Conservation (phyloP, 1,140 invertebrate species). For the Hyles vespertilio region DNA sequence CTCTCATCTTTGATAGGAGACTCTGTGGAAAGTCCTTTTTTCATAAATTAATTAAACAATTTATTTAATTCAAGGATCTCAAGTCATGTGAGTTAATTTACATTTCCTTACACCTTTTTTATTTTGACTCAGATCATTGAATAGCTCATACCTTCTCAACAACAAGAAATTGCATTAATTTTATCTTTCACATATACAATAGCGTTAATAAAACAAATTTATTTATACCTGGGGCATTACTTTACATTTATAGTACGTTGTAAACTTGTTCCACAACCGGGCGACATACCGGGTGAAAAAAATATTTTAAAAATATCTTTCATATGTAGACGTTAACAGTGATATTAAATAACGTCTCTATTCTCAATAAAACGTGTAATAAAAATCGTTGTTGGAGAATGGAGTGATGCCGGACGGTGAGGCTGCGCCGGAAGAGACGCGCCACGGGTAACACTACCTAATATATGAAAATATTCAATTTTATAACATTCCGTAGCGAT, state of each 20-base stretch:
- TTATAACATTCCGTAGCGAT: conserved; percentile 69
- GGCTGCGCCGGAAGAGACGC: conserved; percentile 47
- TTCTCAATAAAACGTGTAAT: conserved; percentile 60
- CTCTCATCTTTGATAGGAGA: too few species aligned
- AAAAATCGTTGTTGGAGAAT: conserved; percentile 35
- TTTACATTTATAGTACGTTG: conserved; percentile 48
- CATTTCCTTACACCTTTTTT: too few species aligned
- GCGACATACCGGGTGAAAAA: conserved; percentile 29
- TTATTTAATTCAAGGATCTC: too few species aligned
- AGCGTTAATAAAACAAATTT: conserved; percentile 8
- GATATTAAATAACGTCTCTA: conserved; percentile 73
- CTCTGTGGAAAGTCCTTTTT: too few species aligned
- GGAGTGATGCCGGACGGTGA: conserved; percentile 17
- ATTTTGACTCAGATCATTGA: too few species aligned
- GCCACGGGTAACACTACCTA: conserved; percentile 46
- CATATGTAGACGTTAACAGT: conserved; percentile 60
- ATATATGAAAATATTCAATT: conserved; percentile 72
- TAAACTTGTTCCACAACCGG: conserved; percentile 39
- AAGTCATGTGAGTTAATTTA: too few species aligned
- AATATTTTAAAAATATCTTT: conserved; percentile 33
- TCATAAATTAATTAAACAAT: too few species aligned
- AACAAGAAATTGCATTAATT: not conserved
- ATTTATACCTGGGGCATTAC: conserved; percentile 29
- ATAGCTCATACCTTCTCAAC: too few species aligned
- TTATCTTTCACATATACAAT: conserved; percentile 2